phyloP scores from a whole-genome alignment of 2,888 invertebrate genomes.

The Mythimna ferrago region DNA sequence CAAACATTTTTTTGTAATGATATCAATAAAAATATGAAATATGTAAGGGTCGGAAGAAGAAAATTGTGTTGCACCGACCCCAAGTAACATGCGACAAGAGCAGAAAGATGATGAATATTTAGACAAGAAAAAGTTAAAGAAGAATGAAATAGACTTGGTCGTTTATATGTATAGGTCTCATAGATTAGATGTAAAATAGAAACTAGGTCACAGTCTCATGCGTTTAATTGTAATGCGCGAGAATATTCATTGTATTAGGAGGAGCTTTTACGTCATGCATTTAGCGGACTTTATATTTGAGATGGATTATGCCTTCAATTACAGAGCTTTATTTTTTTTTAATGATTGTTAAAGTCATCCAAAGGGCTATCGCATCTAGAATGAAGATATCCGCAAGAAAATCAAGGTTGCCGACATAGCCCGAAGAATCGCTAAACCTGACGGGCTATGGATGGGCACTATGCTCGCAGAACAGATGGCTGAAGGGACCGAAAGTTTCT shows the following conservation, averaged over 20 bases:
- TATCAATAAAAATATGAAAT: neutral
- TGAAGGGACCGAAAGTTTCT: too few relatives aligned
- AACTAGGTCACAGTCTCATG: neutral
- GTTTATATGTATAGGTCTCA: neutral
- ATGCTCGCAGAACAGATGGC: too few relatives aligned
- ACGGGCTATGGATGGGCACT: too few relatives aligned
- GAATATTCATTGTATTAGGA: neutral
- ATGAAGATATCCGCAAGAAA: too few relatives aligned
- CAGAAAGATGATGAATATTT: neutral
- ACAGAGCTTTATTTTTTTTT: neutral
- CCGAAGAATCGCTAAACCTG: too few relatives aligned
- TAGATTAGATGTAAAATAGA: neutral
- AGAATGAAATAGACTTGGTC: neutral
- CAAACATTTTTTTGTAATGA: neutral
- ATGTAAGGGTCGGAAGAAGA: neutral
- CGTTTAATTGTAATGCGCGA: neutral
- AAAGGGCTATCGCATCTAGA: too few relatives aligned
- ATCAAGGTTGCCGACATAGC: too few relatives aligned
- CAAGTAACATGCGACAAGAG: neutral
- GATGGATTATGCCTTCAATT: neutral
- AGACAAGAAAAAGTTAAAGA: neutral
- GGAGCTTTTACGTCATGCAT: neutral
- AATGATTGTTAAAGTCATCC: too few relatives aligned
- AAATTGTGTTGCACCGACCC: neutral
- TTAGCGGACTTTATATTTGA: neutral